These are phyloP conservation scores for Drosophila basisetae DNA, from an alignment of 2,888 invertebrate species.

Conservation along the genomic window DNA sequence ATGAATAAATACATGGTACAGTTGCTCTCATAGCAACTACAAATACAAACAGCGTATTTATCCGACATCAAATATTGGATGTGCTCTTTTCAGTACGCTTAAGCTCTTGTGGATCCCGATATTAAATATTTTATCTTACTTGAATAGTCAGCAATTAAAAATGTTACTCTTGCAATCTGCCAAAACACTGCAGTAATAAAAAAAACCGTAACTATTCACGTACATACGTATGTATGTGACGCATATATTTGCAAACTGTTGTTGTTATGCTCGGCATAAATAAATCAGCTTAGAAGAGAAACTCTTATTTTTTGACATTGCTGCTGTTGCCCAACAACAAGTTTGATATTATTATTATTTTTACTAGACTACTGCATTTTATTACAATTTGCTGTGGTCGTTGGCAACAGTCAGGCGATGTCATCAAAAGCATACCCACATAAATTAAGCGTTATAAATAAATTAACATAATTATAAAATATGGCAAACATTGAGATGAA, in stretches of 20 bases:
- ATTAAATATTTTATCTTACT: neutral
- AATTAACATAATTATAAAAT: slow-evolving; percentile 71
- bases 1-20: neutral
- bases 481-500: slow-evolving; percentile 17
- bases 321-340: neutral
- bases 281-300: neutral
- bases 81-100: neutral
- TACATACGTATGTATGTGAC: neutral
- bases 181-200: neutral
- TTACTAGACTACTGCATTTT: slow-evolving; percentile 44
- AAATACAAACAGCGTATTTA: too few species aligned
- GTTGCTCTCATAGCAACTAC: neutral
- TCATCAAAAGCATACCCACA: slow-evolving; percentile 61
- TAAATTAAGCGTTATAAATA: slow-evolving; percentile 71
- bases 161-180: neutral
- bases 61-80: neutral
- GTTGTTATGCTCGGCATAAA: neutral
- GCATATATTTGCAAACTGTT: neutral
- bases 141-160: neutral
- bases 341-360: slow-evolving; percentile 16
- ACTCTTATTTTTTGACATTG: neutral
- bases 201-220: neutral
- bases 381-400: slow-evolving; percentile 33
- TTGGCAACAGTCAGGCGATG: slow-evolving; percentile 1
- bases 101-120: neutral